These are phyloP conservation scores for Jaculus jaculus DNA, from an alignment of 2,113 vertebrate species.

Conservation along the genomic window DNA sequence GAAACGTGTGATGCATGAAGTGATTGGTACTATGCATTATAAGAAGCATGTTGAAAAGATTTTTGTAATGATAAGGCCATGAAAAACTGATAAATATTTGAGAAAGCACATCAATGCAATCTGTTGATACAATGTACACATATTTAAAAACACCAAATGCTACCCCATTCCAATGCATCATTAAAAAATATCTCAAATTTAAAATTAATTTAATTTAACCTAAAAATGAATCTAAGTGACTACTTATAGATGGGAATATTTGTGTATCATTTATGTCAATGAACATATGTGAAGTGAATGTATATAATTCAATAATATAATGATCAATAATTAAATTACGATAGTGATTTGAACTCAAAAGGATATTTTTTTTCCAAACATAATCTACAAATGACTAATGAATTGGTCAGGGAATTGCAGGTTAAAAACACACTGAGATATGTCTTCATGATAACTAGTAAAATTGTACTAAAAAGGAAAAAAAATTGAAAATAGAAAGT, in stretches of 20 bases:
- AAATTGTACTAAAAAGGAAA: background rate
- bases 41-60: background rate
- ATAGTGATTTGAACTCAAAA: background rate
- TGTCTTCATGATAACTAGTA: background rate
- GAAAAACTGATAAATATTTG: background rate
- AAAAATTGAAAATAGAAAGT: background rate
- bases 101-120: background rate
- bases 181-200: too few species aligned
- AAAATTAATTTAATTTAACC: background rate
- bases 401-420: background rate
- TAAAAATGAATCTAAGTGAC: background rate
- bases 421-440: background rate
- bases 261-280: background rate
- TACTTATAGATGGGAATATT: background rate
- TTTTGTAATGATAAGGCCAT: background rate
- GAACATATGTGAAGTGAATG: background rate
- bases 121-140: background rate
- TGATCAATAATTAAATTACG: background rate
- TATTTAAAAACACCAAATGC: background rate
- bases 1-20: background rate
- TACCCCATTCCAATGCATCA: too few species aligned
- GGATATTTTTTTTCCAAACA: background rate
- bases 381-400: background rate
- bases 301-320: background rate
- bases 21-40: background rate